These are phyloP conservation scores for Caenorhabditis zanzibari DNA, from an alignment of 2,888 invertebrate genomes.

Conservation along the genomic window DNA sequence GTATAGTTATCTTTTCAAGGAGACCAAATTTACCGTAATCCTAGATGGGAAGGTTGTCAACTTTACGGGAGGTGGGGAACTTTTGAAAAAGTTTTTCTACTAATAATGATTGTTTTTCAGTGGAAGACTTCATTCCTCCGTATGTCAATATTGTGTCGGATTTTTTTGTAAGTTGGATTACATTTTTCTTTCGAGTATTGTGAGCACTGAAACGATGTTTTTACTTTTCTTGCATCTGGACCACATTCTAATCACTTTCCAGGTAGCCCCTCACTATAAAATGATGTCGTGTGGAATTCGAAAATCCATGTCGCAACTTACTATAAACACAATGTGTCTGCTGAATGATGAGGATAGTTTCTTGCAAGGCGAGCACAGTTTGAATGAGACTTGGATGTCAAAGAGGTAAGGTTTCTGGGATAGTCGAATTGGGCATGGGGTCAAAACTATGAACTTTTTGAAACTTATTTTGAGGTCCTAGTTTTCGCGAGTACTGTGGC, in stretches of 20 bases:
- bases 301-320: constrained; percentile 45
- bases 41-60: constrained; percentile 35
- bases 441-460: background rate
- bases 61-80: constrained; percentile 48
- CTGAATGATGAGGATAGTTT: constrained; percentile 38
- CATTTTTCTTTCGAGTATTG: background rate
- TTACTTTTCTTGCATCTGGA: no score
- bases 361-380: constrained; percentile 25
- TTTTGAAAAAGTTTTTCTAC: background rate
- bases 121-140: constrained; percentile 57
- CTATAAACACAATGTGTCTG: constrained; percentile 48
- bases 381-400: constrained; percentile 52
- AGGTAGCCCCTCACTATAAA: constrained; percentile 46
- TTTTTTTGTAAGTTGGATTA: constrained; percentile 34
- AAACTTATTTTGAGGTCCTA: no score
- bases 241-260: no score
- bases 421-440: background rate
- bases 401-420: constrained; percentile 9
- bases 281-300: constrained; percentile 52
- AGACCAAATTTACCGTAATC: constrained; percentile 19
- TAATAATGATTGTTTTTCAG: constrained; percentile 7
- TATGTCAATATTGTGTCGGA: constrained; percentile 59
- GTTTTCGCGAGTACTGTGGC: no score
- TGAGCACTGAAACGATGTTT: background rate
- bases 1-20: constrained; percentile 42